A percentile compares a stretch with the other conserved stretches of the same genome.
phyloP scores from a whole-genome alignment of 2,797 vertebrate species.

The Sebastes elongatus region DNA sequence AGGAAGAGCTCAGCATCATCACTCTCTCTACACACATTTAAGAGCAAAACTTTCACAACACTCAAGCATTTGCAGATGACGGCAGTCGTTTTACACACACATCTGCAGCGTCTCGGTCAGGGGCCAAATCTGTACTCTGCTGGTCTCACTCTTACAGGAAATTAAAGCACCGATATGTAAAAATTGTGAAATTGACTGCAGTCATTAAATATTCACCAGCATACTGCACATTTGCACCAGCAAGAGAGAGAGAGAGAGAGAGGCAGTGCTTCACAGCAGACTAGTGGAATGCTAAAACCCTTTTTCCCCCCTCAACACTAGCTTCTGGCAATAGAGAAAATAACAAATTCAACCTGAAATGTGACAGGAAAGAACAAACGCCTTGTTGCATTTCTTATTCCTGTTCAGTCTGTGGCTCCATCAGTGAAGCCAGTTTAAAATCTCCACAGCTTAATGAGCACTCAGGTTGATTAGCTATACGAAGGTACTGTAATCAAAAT shows the following conservation, averaged over 20 bases:
- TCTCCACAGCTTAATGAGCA: conserved; percentile 1
- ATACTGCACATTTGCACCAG: conserved; percentile 54
- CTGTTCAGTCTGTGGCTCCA: background rate
- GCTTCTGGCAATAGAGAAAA: conserved; percentile 30
- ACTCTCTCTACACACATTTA: background rate
- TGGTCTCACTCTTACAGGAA: conserved; percentile 48
- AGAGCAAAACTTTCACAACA: conserved; percentile 29
- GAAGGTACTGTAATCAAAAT: conserved; percentile 40
- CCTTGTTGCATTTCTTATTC: background rate
- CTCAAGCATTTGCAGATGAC: conserved; percentile 21
- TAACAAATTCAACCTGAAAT: conserved; percentile 30
- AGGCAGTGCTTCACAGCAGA: conserved; percentile 39
- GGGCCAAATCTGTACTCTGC: conserved; percentile 46
- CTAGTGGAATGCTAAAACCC: conserved; percentile 66
- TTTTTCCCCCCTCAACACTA: background rate
- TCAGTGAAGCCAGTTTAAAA: conserved; percentile 22
- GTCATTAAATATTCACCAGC: conserved; percentile 80
- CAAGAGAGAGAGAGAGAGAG: conserved; percentile 24
- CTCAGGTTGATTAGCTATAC: conserved; percentile 16
- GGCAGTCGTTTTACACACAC: conserved; percentile 18
- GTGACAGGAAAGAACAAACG: conserved; percentile 38
- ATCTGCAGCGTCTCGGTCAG: conserved; percentile 33
- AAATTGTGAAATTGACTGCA: conserved; percentile 65
- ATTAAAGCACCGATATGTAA: conserved; percentile 70
- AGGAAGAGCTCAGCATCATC: background rate